phyloP scores from a whole-genome alignment of 2,888 invertebrate genomes.

The Platyscelio sp. region DNA sequence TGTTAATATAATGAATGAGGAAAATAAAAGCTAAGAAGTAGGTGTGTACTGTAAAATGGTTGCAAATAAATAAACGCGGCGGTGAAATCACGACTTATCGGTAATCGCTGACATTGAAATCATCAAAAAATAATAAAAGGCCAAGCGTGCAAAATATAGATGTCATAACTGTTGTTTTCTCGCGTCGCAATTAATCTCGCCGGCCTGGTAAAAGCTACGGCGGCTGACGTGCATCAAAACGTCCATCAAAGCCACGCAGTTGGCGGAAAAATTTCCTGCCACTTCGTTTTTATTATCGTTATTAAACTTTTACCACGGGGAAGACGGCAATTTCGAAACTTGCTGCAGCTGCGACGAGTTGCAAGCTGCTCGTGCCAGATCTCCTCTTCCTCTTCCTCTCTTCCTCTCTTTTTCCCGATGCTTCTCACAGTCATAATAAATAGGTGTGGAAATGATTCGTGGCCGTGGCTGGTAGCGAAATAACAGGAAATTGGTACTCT shows the following conservation, averaged over 20 bases:
- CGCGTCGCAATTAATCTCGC: slow-evolving; percentile 62
- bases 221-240: slow-evolving; percentile 66
- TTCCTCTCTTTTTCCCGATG: slow-evolving; percentile 62
- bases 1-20: too few species aligned
- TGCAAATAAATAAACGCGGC: slow-evolving; percentile 19
- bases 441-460: slow-evolving; percentile 85
- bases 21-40: too few species aligned
- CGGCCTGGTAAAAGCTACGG: slow-evolving; percentile 57
- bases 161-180: slow-evolving; percentile 65
- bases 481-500: slow-evolving; percentile 82
- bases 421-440: slow-evolving; percentile 79
- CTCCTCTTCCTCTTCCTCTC: slow-evolving; percentile 65
- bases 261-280: slow-evolving; percentile 69
- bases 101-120: slow-evolving; percentile 49
- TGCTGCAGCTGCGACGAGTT: slow-evolving; percentile 73
- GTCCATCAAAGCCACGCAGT: slow-evolving; percentile 69
- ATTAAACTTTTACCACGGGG: slow-evolving; percentile 72
- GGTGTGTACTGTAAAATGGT: too few species aligned
- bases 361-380: slow-evolving; percentile 77
- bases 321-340: slow-evolving; percentile 73
- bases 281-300: slow-evolving; percentile 75
- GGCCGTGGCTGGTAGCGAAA: slow-evolving; percentile 80
- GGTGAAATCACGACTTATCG: slow-evolving; percentile 21
- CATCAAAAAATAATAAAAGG: slow-evolving; percentile 62
- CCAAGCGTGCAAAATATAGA: slow-evolving; percentile 57